Percentiles rank a stretch among this genome's conserved stretches.
Conservation (phyloP, 2,888 invertebrate genomes). For the Agonopterix alstromeriana region DNA sequence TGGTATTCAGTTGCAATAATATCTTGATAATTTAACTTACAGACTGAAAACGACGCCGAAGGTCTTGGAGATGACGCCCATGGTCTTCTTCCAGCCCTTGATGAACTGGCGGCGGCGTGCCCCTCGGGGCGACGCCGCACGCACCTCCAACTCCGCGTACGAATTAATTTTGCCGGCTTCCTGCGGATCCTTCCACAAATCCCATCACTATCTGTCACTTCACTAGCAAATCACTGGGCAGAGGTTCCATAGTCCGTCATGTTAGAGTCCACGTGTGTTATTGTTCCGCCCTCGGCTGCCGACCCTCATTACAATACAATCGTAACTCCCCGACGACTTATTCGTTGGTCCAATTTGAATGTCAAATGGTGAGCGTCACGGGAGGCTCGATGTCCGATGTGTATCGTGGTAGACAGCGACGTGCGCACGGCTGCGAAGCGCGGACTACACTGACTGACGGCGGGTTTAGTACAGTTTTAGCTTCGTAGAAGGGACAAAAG, state of each 20-base stretch:
- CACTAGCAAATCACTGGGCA: constrained; percentile 34
- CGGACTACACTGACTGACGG: constrained; percentile 42
- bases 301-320: constrained; percentile 49
- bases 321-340: constrained; percentile 36
- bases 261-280: constrained; percentile 18
- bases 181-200: constrained; percentile 23
- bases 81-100: constrained; percentile 75
- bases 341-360: constrained; percentile 47
- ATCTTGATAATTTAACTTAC: constrained; percentile 71
- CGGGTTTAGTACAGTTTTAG: constrained; percentile 7
- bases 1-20: no score
- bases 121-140: constrained; percentile 64
- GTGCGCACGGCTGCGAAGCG: constrained; percentile 39
- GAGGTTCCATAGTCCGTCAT: constrained; percentile 35
- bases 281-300: constrained; percentile 17
- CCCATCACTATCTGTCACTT: constrained; percentile 47
- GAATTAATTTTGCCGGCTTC: constrained; percentile 65
- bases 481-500: constrained; percentile 31
- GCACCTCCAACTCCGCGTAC: constrained; percentile 57
- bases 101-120: constrained; percentile 71
- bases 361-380: constrained; percentile 43
- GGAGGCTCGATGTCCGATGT: constrained; percentile 25
- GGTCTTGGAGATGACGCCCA: constrained; percentile 87
- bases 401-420: constrained; percentile 18
- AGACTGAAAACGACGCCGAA: constrained; percentile 88